These are phyloP conservation scores for Chelon labrosus DNA, from an alignment of 2,797 vertebrate species.

Conservation along the genomic window DNA sequence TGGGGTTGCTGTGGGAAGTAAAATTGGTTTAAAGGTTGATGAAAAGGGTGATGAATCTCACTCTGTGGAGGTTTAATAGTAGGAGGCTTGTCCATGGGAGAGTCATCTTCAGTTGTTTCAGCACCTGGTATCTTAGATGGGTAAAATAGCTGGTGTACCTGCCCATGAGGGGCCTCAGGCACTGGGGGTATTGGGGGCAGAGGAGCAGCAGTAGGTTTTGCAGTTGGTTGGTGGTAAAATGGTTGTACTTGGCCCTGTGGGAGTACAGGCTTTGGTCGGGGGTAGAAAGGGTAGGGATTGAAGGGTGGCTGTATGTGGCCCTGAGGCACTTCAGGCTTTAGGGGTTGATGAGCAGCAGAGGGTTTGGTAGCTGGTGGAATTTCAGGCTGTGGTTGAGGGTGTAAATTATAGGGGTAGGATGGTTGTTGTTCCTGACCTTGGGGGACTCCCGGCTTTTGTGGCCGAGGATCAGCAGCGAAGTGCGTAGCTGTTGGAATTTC, in stretches of 20 bases:
- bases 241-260: too few relatives aligned
- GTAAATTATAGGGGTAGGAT: too few relatives aligned
- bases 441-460: too few relatives aligned
- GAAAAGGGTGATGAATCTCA: background rate
- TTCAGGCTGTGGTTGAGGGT: background rate
- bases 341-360: background rate
- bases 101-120: background rate
- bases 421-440: too few relatives aligned
- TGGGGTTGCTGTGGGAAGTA: constrained; percentile 27
- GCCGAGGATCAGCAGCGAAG: too few relatives aligned
- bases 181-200: background rate
- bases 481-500: background rate
- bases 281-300: background rate
- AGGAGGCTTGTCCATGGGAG: background rate
- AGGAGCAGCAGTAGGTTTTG: background rate
- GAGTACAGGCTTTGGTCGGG: background rate
- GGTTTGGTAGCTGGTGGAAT: background rate
- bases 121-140: background rate
- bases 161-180: background rate
- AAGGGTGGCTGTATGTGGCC: background rate
- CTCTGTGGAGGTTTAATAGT: background rate
- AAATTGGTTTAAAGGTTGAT: background rate
- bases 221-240: too few relatives aligned
- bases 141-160: background rate
- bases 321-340: background rate